Base-by-base conservation (phyloP, 2,888 invertebrate species). In the Dyspetes luteomarginatus region DNA sequence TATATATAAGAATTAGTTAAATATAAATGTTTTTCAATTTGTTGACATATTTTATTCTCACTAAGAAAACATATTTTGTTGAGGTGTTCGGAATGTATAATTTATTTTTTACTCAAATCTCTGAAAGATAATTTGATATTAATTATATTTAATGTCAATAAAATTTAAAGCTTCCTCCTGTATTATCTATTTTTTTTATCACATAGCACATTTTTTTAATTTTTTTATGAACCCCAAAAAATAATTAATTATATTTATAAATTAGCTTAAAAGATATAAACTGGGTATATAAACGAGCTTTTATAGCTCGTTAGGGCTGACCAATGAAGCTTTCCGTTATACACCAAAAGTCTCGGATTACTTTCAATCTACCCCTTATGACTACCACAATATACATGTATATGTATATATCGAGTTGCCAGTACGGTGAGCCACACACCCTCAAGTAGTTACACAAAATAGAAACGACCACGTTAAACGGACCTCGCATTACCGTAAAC, bases 231-330 rank as follows among this genome's bases (percentile, higher is more conserved):
- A n/a, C n/a, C n/a, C n/a, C n/a, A n/a, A n/a, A n/a, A n/a, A n/a
- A n/a, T n/a, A n/a, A n/a, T n/a, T n/a, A n/a, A n/a, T n/a, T n/a
- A 9, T 45, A 45, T 17, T 45, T 5, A 45, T 15, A 12, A 15
- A 45, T 4, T n/a, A 4, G 5, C n/a, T 12, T 43, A 36, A 7
- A 43, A 56, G 26, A 4, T 9, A 56, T 43, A 69, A 69, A 56
- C 56, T 36, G 45, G 43, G 41, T 56, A 52, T 45, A 56, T 56
- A 69, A 68, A 41, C 43, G 9, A n/a, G 17, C 26, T 26, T 41
- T 69, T 69, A 56, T 22, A 26, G 26, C 68, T 56, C 55, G 68
- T 69, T 69, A 43, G 43, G 43, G 41, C 26, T 26, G 28, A 43
- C 68, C 68, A 45, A 45, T 9, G 3, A 12, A n/a, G 60, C 22